These are phyloP conservation scores for Eulemur rufifrons DNA, from an alignment of 2,113 vertebrate genomes.

Conservation along the genomic window DNA sequence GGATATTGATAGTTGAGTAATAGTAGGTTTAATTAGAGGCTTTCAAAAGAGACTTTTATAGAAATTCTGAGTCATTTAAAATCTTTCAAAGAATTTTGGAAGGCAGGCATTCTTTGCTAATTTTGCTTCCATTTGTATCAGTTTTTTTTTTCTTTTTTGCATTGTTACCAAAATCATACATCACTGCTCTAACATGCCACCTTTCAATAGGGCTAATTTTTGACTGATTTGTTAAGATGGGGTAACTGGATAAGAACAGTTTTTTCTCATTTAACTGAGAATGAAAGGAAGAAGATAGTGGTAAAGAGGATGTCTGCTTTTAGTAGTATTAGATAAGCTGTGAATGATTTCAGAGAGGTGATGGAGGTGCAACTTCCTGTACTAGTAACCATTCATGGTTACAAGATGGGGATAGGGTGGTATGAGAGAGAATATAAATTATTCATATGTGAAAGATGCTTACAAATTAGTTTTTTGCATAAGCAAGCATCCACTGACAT, in stretches of 20 bases:
- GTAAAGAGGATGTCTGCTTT: background rate
- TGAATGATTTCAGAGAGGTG: background rate
- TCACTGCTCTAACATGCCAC: background rate
- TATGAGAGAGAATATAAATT: background rate
- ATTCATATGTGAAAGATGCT: background rate
- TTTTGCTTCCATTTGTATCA: background rate
- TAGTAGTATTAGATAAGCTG: background rate
- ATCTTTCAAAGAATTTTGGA: background rate
- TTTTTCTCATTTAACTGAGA: background rate
- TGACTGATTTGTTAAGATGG: background rate
- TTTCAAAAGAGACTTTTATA: background rate
- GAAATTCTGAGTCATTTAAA: background rate
- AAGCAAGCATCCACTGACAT: background rate
- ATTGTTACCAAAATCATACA: background rate
- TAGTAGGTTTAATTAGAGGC: conserved; percentile 1
- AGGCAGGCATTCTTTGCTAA: background rate
- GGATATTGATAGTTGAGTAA: background rate
- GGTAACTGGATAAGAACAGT: background rate
- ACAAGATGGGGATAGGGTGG: background rate
- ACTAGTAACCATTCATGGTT: background rate
- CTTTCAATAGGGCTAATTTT: background rate
- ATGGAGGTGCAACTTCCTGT: background rate
- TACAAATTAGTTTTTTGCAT: background rate
- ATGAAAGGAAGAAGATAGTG: background rate
- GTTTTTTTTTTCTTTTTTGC: background rate